Evolutionary conservation across 2,888 invertebrate species (phyloP), one percentile per base, ranked within the genome.

Genomic region (Acleris laterana): DNA sequence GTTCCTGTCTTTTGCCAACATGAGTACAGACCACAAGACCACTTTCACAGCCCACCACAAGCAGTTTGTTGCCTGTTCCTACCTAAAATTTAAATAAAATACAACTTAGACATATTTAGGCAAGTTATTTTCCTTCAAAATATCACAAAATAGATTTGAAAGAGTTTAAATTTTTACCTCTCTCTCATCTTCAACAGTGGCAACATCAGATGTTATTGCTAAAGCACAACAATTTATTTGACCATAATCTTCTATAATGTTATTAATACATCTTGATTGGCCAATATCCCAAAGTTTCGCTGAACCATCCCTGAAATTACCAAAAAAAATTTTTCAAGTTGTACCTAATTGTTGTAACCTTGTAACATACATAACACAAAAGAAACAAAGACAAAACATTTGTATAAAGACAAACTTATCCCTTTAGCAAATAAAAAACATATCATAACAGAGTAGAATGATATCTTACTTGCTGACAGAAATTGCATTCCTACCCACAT

Each of bases 241-340:
- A 5, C 94, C 93, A 69, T 90, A 88, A 7, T 90, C 92, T 72
- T 93, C 88, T 46, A 91, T 68, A 19, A 95, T 78, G 68, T 94
- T 92, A 55, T 79, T 93, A 13, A 96, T 78, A 72, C 95, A 94
- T 9, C 83, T 84, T 60, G 94, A 90, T 81, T 94, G 88, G 44
- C 95, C 95, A 74, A 95, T 95, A 88, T 96, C 95, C 96, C 96
- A 96, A 42, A 96, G 83, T 73, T 94, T 94, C 3, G 94, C 95
- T 63, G 94, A 92, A 20, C 96, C 96, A 91, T 96, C 96, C 75
- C 95, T 95, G 68, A 50, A 79, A 83, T 68, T 19, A 55, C 70
- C 64, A 28, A 46, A 46, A 56, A 70, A 25, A 44, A 48, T 58
- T 50, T 57, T 28, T 32, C 2, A 32, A 32, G 32, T 32, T 9